Base-by-base conservation (phyloP, 2,888 invertebrate genomes). In the Tribolium freemani region DNA sequence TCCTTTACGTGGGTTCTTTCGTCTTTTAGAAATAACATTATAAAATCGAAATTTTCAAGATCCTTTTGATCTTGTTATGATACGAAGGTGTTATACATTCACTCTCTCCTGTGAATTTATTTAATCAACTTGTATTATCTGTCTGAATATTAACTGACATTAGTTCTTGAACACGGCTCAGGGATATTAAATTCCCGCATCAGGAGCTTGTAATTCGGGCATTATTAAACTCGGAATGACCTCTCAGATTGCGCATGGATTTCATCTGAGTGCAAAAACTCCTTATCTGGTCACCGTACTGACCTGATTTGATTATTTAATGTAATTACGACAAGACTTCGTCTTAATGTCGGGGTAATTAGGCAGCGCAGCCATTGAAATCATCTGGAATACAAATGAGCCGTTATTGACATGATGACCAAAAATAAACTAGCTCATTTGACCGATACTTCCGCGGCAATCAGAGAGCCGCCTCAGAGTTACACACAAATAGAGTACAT, bases 351-450 rank as follows among this genome's bases (percentile, higher is more conserved):
- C 38, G 38, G 48, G 46, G 48, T 48, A 61, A 61, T 61, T 61
- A 61, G 46, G 61, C 26, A 46, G 48, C 16, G 56, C 0, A 31
- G 9, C 56, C 10, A 58, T n/a, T 46, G 46, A 26, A 61, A 61
- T 30, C 46, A 30, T 61, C 26, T 50, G 26, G 3, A 30, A 26
- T 63, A 63, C 50, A 63, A 63, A 63, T 20, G 63, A 63, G 31
- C 63, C 20, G 63, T 38, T 9, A 63, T 48, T 63, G 63, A 63
- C 51, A 63, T 51, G 63, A 16, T 51, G 51, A 63, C 63, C 46
- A n/a, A 31, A 60, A 63, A 63, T 63, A 63, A 63, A 63, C 13
- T 50, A 50, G 9, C 51, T 63, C 38, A 31, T 51, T 63, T 63
- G 63, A 61, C 63, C 63, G 63, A 10, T 31, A 21, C 48, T 50